Conservation (phyloP, 2,888 invertebrate genomes). For the Resseliella maxima region DNA sequence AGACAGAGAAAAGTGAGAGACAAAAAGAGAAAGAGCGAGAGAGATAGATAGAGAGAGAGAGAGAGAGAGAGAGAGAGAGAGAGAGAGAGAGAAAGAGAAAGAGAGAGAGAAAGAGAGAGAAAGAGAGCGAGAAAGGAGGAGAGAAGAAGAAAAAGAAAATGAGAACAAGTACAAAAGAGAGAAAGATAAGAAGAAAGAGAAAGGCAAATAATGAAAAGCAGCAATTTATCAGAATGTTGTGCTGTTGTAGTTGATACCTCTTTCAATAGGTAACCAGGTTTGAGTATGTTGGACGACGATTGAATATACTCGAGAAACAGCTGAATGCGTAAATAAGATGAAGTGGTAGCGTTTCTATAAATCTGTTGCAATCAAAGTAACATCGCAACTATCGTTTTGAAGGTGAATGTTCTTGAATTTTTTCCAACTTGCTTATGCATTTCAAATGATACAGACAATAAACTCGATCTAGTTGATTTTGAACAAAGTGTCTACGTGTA, state of each 20-base stretch:
- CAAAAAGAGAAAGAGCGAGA: too few relatives aligned
- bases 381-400: neutral
- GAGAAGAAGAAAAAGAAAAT: neutral
- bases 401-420: neutral
- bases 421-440: neutral
- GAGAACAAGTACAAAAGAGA: neutral
- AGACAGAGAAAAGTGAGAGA: too few relatives aligned
- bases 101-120: too few relatives aligned
- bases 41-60: too few relatives aligned
- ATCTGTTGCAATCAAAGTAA: slow-evolving; percentile 9
- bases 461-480: neutral
- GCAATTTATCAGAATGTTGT: neutral
- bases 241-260: slow-evolving; percentile 13
- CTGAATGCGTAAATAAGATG: slow-evolving; percentile 12
- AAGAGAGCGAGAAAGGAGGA: neutral
- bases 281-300: neutral
- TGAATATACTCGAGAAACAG: neutral
- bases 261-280: neutral
- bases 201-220: neutral
- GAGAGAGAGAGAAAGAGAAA: too few relatives aligned
- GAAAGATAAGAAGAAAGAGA: neutral
- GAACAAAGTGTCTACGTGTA: slow-evolving; percentile 26
- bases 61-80: too few relatives aligned
- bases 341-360: neutral
- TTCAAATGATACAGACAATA: neutral